Evolutionary conservation across 2,113 vertebrate species (phyloP).

Genomic region (Burhinus bistriatus): DNA sequence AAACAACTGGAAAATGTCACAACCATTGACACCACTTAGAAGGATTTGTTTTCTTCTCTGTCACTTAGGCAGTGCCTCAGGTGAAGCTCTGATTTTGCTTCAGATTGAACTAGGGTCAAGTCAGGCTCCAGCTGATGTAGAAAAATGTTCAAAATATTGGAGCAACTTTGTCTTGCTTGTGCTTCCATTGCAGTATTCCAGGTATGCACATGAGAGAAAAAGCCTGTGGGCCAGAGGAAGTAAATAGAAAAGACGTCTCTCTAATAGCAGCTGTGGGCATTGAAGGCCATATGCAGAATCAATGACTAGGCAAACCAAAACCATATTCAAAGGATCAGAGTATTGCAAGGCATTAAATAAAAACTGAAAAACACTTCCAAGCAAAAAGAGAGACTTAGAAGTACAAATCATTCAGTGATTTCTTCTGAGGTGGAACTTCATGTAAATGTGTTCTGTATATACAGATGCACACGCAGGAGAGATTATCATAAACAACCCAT

Average conservation of each 20-base stretch:
- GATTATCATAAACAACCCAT: not conserved
- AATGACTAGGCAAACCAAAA: not conserved
- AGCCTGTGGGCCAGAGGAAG: not conserved
- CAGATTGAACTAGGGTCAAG: not conserved
- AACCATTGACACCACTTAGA: not conserved
- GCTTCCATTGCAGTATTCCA: not conserved
- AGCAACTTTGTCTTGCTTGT: not conserved
- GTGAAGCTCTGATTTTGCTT: constrained; percentile 13
- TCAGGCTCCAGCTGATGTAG: not conserved
- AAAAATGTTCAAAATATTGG: not conserved
- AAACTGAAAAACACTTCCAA: not conserved
- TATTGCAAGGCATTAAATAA: not conserved
- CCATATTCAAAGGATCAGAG: not conserved
- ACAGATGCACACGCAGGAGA: not conserved
- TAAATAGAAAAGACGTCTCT: not conserved
- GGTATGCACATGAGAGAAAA: not conserved
- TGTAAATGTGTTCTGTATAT: not conserved
- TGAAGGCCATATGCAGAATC: not conserved
- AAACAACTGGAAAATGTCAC: constrained; percentile 36
- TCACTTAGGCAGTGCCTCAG: not conserved
- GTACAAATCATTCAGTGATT: not conserved
- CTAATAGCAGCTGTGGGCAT: not conserved
- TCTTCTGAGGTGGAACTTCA: not conserved
- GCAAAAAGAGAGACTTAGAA: not conserved
- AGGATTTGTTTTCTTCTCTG: not conserved